These are phyloP conservation scores for Dryobotodes eremita DNA, from an alignment of 2,888 invertebrate genomes.

Conservation along the genomic window DNA sequence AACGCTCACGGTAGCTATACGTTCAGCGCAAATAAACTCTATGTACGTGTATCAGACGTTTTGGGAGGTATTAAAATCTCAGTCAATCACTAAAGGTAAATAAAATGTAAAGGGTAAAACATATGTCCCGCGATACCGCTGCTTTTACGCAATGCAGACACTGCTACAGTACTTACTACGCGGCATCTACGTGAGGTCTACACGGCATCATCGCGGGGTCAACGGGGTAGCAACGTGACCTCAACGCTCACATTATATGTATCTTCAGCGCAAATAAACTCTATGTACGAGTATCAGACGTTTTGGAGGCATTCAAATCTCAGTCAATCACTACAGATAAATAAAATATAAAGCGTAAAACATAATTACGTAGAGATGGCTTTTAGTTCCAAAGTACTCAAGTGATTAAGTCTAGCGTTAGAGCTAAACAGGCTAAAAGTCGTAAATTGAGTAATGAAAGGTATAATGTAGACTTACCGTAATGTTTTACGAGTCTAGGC, in stretches of 20 bases:
- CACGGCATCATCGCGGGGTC: background rate
- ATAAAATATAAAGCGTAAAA: background rate
- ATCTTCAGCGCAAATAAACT: background rate
- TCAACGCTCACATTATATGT: background rate
- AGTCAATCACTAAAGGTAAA: conserved; percentile 2
- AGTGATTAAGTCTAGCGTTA: conserved; percentile 17
- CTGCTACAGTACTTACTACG: background rate
- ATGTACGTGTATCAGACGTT: background rate
- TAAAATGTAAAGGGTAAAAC: background rate
- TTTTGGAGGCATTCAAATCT: background rate
- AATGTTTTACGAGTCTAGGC: conserved; percentile 10
- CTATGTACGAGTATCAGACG: background rate
- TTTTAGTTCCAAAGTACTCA: conserved; percentile 22
- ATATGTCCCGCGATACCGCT: no score
- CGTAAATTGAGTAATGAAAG: conserved; percentile 28
- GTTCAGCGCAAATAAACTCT: background rate
- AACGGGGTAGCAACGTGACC: background rate
- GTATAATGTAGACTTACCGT: conserved; percentile 18
- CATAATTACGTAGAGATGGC: conserved; percentile 6
- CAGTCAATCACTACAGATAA: conserved; percentile 1
- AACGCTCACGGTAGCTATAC: background rate
- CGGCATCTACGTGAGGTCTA: background rate
- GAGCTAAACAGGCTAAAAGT: conserved; percentile 13
- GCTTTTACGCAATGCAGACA: no score
- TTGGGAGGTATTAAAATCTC: background rate